phyloP scores from a whole-genome alignment of 2,797 vertebrate species.

The Hydrocynus forskahlii region DNA sequence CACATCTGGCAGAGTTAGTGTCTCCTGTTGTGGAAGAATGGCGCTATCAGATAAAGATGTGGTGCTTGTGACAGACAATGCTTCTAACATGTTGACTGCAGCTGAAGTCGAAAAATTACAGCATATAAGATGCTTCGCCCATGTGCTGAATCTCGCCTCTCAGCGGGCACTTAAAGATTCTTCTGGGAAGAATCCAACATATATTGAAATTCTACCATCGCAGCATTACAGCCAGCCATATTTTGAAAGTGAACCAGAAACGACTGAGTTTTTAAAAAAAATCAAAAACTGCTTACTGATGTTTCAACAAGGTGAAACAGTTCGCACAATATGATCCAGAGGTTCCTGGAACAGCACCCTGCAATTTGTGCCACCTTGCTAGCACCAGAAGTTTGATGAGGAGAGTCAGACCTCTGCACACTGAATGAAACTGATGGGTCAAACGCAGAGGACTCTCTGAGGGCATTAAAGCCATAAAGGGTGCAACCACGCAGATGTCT shows the following conservation, averaged over 20 bases:
- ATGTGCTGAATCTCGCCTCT: conserved; percentile 17
- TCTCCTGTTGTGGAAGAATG: conserved; percentile 1
- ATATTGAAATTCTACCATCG: conserved; percentile 2
- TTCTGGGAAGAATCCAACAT: not conserved
- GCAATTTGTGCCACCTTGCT: conserved; percentile 4
- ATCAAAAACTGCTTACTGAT: not conserved
- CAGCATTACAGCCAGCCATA: conserved; percentile 8
- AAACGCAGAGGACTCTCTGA: too few relatives aligned
- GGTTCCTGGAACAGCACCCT: conserved; percentile 16
- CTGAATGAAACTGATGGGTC: too few relatives aligned
- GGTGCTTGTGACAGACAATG: conserved; percentile 20
- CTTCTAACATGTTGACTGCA: conserved; percentile 6
- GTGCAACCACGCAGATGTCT: too few relatives aligned
- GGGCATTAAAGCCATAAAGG: too few relatives aligned
- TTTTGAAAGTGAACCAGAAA: conserved; percentile 20
- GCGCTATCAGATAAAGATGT: conserved; percentile 15
- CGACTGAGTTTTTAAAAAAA: too few relatives aligned
- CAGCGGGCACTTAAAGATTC: not conserved
- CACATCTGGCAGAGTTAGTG: conserved; percentile 1
- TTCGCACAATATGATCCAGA: conserved; percentile 1
- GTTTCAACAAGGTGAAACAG: conserved; percentile 9
- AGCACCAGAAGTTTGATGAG: too few relatives aligned
- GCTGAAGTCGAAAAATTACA: conserved; percentile 3
- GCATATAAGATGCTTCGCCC: conserved; percentile 12
- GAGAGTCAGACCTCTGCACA: too few relatives aligned